These are phyloP conservation scores for Pseudomyrmex flavicornis DNA, from an alignment of 1,140 invertebrate species.

Conservation along the genomic window DNA sequence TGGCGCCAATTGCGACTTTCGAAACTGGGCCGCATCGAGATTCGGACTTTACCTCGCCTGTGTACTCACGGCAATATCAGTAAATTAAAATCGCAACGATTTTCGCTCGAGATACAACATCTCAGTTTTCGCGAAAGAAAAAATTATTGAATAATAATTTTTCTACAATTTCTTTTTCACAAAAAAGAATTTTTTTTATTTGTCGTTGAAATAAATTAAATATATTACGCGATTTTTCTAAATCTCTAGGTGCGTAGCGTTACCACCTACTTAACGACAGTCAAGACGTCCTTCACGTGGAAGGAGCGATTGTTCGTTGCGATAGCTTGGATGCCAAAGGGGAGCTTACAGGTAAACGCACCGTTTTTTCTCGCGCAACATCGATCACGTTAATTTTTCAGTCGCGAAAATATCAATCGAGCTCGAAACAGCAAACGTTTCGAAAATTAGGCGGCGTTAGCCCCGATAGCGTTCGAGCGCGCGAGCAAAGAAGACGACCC, in stretches of 20 bases:
- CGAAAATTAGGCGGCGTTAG: conserved; percentile 77
- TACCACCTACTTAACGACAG: conserved; percentile 69
- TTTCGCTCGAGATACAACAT: neutral
- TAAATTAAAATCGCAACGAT: conserved; percentile 59
- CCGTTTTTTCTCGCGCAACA: neutral
- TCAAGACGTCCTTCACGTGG: conserved; percentile 71
- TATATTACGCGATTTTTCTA: neutral
- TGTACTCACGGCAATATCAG: conserved; percentile 75
- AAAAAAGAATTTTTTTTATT: too few species aligned
- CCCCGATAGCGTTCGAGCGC: conserved; percentile 79
- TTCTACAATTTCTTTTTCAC: neutral
- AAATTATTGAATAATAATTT: neutral
- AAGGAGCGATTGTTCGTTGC: conserved; percentile 80
- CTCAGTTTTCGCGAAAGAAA: neutral
- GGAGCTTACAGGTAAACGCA: conserved; percentile 79
- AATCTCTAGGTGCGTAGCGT: conserved; percentile 72
- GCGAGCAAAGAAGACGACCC: conserved; percentile 65
- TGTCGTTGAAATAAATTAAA: neutral
- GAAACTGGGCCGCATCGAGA: conserved; percentile 73
- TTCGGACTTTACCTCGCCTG: conserved; percentile 74
- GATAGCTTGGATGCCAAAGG: conserved; percentile 80
- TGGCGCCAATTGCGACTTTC: conserved; percentile 79
- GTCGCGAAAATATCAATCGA: neutral
- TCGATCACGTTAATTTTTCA: neutral
- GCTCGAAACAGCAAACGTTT: neutral